Conservation (phyloP, 1,140 invertebrate genomes). For the Caligus rogercresseyi region DNA sequence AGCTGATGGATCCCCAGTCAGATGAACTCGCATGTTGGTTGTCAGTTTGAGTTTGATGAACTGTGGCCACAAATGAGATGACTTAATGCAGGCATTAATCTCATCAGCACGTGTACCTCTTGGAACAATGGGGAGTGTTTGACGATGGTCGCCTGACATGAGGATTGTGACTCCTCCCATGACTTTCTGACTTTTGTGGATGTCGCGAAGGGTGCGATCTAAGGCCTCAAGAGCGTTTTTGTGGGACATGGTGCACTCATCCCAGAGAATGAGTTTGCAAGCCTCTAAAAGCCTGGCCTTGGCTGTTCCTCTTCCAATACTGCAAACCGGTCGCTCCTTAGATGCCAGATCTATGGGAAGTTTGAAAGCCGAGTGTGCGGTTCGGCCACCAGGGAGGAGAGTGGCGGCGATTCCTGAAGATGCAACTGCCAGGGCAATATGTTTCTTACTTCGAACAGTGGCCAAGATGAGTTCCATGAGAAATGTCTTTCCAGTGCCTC, state of each 20-base stretch:
- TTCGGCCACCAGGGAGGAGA: constrained; percentile 33
- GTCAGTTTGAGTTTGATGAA: no score
- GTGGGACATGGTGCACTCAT: no score
- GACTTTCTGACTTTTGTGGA: no score
- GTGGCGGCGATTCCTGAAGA: constrained; percentile 38
- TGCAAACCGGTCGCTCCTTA: constrained; percentile 27
- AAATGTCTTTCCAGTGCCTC: constrained; percentile 28
- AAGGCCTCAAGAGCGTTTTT: no score
- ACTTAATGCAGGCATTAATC: constrained; percentile 32
- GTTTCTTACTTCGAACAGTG: constrained; percentile 23
- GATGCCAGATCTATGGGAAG: constrained; percentile 27
- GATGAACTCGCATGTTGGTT: no score
- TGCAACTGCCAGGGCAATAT: constrained; percentile 32
- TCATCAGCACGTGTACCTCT: no score
- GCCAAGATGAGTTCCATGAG: constrained; percentile 25
- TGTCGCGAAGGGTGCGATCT: no score
- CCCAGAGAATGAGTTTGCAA: constrained; percentile 28
- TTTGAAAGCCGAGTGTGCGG: constrained; percentile 35
- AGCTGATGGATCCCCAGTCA: no score
- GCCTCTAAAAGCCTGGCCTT: constrained; percentile 25
- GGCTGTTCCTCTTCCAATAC: constrained; percentile 28
- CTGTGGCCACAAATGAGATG: constrained; percentile 29
- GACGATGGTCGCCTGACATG: no score
- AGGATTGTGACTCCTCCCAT: no score
- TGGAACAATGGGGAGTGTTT: constrained; percentile 29